phyloP scores from a whole-genome alignment of 2,797 vertebrate species.

The Xerus rutilus region DNA sequence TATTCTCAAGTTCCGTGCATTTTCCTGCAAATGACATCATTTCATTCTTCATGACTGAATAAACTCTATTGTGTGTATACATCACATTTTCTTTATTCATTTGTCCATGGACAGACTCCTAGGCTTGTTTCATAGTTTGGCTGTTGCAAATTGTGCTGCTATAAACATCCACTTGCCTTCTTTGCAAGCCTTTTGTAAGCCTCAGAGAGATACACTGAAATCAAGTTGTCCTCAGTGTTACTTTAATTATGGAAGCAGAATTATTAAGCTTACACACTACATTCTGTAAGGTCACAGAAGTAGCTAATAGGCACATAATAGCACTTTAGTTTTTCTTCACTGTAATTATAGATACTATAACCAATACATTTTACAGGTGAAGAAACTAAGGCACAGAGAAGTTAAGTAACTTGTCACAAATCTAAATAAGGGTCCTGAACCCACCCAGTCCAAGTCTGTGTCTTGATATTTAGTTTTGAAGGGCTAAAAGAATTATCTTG shows the following conservation, averaged over 20 bases:
- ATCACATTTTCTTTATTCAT: no score
- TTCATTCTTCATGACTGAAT: no score
- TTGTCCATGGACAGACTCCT: no score
- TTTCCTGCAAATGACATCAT: no score
- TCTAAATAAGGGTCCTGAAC: not conserved
- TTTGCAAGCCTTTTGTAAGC: not conserved
- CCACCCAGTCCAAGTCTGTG: not conserved
- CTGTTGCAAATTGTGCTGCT: no score
- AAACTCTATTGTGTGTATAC: no score
- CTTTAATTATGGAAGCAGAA: not conserved
- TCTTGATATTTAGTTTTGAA: not conserved
- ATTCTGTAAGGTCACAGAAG: not conserved
- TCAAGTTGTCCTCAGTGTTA: not conserved
- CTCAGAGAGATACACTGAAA: not conserved
- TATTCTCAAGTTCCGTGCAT: no score
- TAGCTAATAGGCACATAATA: not conserved
- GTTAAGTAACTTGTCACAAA: no score
- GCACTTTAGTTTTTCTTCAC: not conserved
- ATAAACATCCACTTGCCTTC: not conserved
- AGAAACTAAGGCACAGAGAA: no score
- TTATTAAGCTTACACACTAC: not conserved
- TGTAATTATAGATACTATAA: not conserved
- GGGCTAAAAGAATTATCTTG: not conserved
- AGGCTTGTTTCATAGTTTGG: no score
- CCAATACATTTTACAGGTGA: no score